Conservation (phyloP, 2,797 vertebrate species). For the Cheracebus regulus region DNA sequence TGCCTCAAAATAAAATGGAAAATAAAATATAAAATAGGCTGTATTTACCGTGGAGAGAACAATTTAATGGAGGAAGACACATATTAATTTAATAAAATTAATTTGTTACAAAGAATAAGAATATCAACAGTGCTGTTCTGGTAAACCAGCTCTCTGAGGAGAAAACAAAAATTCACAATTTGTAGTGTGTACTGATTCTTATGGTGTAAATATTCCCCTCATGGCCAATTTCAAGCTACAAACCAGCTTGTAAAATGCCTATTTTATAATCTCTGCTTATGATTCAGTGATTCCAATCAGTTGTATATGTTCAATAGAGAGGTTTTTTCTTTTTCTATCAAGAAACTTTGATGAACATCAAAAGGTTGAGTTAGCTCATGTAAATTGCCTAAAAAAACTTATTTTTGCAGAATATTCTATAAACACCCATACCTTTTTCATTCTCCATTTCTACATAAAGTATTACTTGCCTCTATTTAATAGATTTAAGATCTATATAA, state of each 20-base stretch:
- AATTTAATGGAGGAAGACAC: neutral
- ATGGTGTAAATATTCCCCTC: neutral
- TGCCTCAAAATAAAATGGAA: neutral
- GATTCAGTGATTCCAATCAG: neutral
- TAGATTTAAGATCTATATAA: neutral
- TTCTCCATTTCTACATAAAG: neutral
- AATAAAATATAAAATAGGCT: neutral
- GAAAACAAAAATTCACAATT: neutral
- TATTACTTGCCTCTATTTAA: neutral
- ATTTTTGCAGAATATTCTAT: neutral
- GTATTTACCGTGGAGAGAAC: neutral
- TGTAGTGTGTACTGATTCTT: neutral
- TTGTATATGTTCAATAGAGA: neutral
- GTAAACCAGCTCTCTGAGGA: neutral
- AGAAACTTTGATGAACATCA: neutral
- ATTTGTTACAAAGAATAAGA: neutral
- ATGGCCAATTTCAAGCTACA: neutral
- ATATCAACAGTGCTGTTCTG: neutral
- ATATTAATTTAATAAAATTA: neutral
- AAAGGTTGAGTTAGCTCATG: neutral
- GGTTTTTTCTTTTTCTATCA: neutral
- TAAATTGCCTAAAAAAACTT: neutral
- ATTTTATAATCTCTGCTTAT: neutral
- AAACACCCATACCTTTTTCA: neutral
- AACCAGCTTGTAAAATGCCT: neutral